Conservation (phyloP, 2,888 invertebrate species). For the Empis livida region DNA sequence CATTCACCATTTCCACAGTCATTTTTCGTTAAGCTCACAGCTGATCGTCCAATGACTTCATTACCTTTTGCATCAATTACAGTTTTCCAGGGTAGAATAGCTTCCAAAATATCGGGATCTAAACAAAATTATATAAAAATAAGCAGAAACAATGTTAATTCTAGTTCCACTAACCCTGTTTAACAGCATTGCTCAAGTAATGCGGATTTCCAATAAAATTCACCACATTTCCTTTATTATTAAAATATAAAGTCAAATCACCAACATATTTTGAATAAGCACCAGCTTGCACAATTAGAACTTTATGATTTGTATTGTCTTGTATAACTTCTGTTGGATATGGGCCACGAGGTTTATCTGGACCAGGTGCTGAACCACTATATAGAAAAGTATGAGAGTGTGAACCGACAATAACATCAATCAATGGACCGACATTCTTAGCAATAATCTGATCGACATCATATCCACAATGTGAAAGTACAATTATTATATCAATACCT, state of each 20-base stretch:
- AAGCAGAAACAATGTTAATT: neutral
- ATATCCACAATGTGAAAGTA: constrained; percentile 71
- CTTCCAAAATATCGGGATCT: constrained; percentile 48
- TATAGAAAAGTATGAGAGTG: constrained; percentile 73
- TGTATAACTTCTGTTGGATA: constrained; percentile 57
- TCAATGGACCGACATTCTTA: constrained; percentile 44
- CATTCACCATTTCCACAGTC: constrained; percentile 51
- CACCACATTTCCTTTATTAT: constrained; percentile 50
- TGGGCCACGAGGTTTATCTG: constrained; percentile 42
- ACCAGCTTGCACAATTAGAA: constrained; percentile 56
- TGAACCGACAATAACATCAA: constrained; percentile 76
- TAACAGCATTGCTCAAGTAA: constrained; percentile 46
- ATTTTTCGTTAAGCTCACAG: constrained; percentile 42
- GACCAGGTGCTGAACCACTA: constrained; percentile 44
- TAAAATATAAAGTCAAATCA: constrained; percentile 56
- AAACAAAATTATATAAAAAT: constrained; percentile 12
- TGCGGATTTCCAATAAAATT: constrained; percentile 62
- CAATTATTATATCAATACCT: constrained; percentile 64
- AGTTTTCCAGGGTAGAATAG: constrained; percentile 46
- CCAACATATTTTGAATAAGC: constrained; percentile 67
- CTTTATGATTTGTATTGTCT: constrained; percentile 33
- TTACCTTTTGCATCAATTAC: constrained; percentile 42
- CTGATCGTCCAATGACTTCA: constrained; percentile 44
- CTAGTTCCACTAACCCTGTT: constrained; percentile 42
- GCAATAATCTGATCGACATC: constrained; percentile 56